These are phyloP conservation scores for Cepaea hortensis DNA, from an alignment of 2,888 invertebrate genomes.

Conservation along the genomic window DNA sequence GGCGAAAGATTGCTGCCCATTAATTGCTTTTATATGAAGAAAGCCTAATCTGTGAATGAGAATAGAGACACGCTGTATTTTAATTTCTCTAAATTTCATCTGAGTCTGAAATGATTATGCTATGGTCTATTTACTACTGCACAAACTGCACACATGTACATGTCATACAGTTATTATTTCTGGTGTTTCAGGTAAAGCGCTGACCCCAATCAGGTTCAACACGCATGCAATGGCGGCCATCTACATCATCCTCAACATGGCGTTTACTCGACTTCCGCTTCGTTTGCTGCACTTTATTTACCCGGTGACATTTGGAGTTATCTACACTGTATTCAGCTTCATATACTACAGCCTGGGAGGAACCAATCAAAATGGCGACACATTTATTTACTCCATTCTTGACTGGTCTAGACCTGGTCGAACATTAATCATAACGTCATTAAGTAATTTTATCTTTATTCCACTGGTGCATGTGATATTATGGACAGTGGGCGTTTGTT, in stretches of 20 bases:
- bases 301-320: slow-evolving; percentile 62
- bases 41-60: too few relatives aligned
- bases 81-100: too few relatives aligned
- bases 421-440: slow-evolving; percentile 52
- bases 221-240: slow-evolving; percentile 85
- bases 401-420: slow-evolving; percentile 78
- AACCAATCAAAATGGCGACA: slow-evolving; percentile 81
- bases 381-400: slow-evolving; percentile 85
- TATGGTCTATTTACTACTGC: too few relatives aligned
- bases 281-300: slow-evolving; percentile 78
- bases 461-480: slow-evolving; percentile 56
- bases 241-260: slow-evolving; percentile 85
- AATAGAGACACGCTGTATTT: too few relatives aligned
- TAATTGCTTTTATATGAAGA: too few relatives aligned
- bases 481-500: slow-evolving; percentile 25
- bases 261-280: slow-evolving; percentile 85
- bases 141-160: neutral
- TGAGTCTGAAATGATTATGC: too few relatives aligned
- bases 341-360: slow-evolving; percentile 86
- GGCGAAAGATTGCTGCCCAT: too few relatives aligned
- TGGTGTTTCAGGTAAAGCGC: slow-evolving; percentile 31
- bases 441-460: slow-evolving; percentile 57
- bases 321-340: slow-evolving; percentile 80
- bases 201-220: slow-evolving; percentile 45
- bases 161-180: neutral